A percentile compares a stretch with the other conserved stretches of the same genome.
Evolutionary conservation across 2,888 invertebrate species (phyloP).

Genomic region (Masnerella sp.): DNA sequence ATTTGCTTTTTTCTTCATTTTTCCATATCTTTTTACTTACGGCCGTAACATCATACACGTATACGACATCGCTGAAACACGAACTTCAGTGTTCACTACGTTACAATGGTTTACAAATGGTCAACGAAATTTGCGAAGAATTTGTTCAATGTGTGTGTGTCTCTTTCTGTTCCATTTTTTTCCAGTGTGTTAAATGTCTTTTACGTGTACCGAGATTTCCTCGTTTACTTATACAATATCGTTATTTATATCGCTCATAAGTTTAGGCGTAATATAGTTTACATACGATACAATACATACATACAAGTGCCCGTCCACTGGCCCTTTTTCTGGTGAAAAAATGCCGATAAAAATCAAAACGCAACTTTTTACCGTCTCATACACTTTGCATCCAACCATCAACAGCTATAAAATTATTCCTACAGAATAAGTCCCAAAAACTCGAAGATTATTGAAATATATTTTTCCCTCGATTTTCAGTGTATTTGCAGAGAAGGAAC

Average conservation of each 20-base stretch:
- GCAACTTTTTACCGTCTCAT: not conserved
- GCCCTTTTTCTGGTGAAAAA: slow-evolving; percentile 28
- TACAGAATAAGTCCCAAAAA: no score
- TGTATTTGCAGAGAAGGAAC: no score
- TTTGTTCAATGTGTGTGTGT: slow-evolving; percentile 37
- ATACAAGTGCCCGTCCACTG: slow-evolving; percentile 72
- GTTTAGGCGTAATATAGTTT: slow-evolving; percentile 73
- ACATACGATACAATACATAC: slow-evolving; percentile 75
- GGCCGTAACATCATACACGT: slow-evolving; percentile 60
- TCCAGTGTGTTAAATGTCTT: slow-evolving; percentile 2
- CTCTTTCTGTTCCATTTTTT: slow-evolving; percentile 16
- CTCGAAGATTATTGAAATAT: no score
- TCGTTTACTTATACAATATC: slow-evolving; percentile 64
- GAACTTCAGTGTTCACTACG: slow-evolving; percentile 64
- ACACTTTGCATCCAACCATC: not conserved
- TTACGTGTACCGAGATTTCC: slow-evolving; percentile 44
- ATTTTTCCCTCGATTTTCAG: no score
- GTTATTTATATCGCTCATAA: slow-evolving; percentile 68
- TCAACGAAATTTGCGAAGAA: slow-evolving; percentile 64
- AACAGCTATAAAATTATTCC: no score
- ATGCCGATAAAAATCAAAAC: slow-evolving; percentile 3
- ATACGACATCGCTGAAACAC: slow-evolving; percentile 64
- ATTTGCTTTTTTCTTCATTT: slow-evolving; percentile 14
- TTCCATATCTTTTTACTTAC: slow-evolving; percentile 33
- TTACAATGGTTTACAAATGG: slow-evolving; percentile 65